Base-by-base conservation (phyloP, 2,888 invertebrate genomes). In the Rutpela maculata region DNA sequence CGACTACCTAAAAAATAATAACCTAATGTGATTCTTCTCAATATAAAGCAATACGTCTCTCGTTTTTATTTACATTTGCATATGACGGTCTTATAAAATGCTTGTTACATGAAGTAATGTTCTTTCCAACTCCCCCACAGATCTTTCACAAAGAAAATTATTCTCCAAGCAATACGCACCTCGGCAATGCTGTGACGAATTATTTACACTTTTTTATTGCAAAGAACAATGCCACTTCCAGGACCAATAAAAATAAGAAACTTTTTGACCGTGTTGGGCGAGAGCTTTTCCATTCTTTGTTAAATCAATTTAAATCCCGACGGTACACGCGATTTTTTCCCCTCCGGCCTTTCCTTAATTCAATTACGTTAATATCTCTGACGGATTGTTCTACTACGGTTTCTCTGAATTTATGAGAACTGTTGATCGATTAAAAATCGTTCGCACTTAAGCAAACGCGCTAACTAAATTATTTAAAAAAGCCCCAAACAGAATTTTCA, bases 301-400 rank as follows among this genome's bases (percentile, higher is more conserved):
- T 50, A 68, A 68, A 18, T 68, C 26, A 68, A 68, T 68, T 68
- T 68, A 56, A 31, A 56, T 18, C 50, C 62, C 62, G 9, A 22
- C 6, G 50, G 67, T 67, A 22, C 19, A 55, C 18, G 31, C 35
- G 69, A 69, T 69, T 57, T 35, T 38, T 69, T 6, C 19, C 9
- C 26, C 31, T 55, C 31, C 17, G 15, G 5, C 35, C n/a, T 62
- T 62, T 19, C 38, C 17, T 35, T 69, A 69, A 69, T 59, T 18
- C 38, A 57, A 57, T 69, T 31, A 68, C 56, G n/a, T 35, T 65
- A 62, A 65, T 65, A 50, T 22, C 65, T 65, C 19, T 43, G 19
- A 18, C 17, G 38, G 12, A 65, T 65, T 65, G 10, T 35, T 12
- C 5, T 38, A 15, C 12, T 15, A 10, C 9, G n/a, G 15, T 10